phyloP scores from a whole-genome alignment of 2,797 vertebrate species.

The Tamandua tetradactyla region DNA sequence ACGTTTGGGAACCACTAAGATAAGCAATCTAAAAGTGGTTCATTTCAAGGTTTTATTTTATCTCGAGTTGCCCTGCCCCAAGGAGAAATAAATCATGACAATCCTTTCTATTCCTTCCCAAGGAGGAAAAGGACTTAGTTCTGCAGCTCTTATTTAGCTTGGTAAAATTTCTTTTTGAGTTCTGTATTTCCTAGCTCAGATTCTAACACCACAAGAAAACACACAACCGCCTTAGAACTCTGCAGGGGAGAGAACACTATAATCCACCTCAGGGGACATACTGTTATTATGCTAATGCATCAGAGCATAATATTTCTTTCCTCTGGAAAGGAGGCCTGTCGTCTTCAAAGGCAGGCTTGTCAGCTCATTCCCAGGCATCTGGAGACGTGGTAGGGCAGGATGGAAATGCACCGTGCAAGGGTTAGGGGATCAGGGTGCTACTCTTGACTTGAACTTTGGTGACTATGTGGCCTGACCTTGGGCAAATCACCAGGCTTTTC shows the following conservation, averaged over 20 bases:
- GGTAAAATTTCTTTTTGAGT: neutral
- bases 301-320: accelerated
- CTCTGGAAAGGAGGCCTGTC: neutral
- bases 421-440: neutral
- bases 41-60: neutral
- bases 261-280: neutral
- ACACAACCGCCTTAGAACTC: neutral
- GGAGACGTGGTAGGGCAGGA: too few species aligned
- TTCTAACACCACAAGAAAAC: too few species aligned
- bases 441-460: neutral
- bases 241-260: neutral
- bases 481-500: neutral
- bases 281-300: accelerated
- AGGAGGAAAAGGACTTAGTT: neutral
- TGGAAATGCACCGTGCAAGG: neutral
- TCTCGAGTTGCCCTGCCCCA: neutral
- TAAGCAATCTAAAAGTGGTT: neutral
- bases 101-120: neutral
- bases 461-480: neutral
- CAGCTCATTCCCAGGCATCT: neutral
- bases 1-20: neutral
- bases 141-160: neutral
- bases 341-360: neutral
- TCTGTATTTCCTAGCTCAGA: neutral
- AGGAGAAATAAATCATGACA: neutral